Evolutionary conservation across 2,888 invertebrate species (phyloP).

Genomic region (Drosophila testacea): DNA sequence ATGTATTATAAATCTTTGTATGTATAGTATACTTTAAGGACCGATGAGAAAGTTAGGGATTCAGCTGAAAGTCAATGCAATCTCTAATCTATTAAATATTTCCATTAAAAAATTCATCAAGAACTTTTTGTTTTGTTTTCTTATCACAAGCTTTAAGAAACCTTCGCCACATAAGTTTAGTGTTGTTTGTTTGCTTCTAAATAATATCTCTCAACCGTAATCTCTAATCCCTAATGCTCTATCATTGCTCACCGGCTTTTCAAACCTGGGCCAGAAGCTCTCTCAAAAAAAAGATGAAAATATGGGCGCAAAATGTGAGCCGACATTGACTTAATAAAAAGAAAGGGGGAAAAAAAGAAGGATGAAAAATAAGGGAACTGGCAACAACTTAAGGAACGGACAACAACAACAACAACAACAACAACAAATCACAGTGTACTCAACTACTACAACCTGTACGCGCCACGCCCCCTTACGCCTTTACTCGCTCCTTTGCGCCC

Average conservation of each 20-base stretch:
- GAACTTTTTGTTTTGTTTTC: neutral
- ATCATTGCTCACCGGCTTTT: constrained; percentile 17
- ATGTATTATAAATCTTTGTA: no score
- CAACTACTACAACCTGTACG: constrained; percentile 39
- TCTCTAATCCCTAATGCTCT: constrained; percentile 31
- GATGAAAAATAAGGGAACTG: constrained; percentile 2
- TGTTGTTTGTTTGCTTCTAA: constrained; percentile 1
- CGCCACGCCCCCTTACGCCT: neutral
- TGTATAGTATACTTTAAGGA: no score
- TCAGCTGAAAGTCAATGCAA: neutral
- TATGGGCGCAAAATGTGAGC: constrained; percentile 15
- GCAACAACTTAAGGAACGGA: constrained; percentile 14
- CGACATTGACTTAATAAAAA: constrained; percentile 44
- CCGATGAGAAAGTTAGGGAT: no score
- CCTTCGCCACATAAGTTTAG: neutral
- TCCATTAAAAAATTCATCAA: neutral
- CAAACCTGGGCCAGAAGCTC: constrained; percentile 19
- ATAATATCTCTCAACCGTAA: constrained; percentile 16
- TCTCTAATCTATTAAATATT: neutral
- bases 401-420: constrained; percentile 19
- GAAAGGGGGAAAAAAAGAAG: constrained; percentile 5
- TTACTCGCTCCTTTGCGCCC: neutral
- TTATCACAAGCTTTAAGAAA: neutral
- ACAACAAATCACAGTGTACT: constrained; percentile 51
- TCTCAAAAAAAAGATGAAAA: constrained; percentile 15